These are phyloP conservation scores for Charanyca ferruginea DNA, from an alignment of 2,888 invertebrate species.

Conservation along the genomic window DNA sequence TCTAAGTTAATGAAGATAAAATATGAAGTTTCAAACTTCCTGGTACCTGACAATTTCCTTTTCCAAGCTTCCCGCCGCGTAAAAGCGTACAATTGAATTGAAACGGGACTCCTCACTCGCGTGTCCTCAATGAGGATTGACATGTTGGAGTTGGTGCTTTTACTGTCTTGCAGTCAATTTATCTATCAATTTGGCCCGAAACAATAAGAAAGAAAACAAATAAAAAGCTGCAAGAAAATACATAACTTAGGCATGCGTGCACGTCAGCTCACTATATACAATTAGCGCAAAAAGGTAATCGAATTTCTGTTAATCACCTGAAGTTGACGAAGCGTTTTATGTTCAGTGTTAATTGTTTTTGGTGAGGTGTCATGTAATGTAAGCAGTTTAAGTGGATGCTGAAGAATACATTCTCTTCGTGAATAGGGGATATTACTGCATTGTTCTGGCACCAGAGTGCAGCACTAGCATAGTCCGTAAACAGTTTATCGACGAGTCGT, in stretches of 20 bases:
- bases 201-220: slow-evolving; percentile 17
- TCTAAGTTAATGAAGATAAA: slow-evolving; percentile 1
- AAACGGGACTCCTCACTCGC: too few relatives aligned
- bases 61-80: background rate
- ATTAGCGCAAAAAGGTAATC: slow-evolving; percentile 26
- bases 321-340: slow-evolving; percentile 27
- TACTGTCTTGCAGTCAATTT: slow-evolving; percentile 26
- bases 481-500: too few relatives aligned
- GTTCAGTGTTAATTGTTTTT: slow-evolving; percentile 21
- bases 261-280: slow-evolving; percentile 21
- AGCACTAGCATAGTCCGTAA: too few relatives aligned
- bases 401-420: slow-evolving; percentile 22
- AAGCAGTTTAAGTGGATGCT: slow-evolving; percentile 8
- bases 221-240: slow-evolving; percentile 16
- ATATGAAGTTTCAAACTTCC: slow-evolving; percentile 1
- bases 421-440: too few relatives aligned
- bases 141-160: slow-evolving; percentile 14
- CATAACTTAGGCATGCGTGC: slow-evolving; percentile 25
- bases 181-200: slow-evolving; percentile 19
- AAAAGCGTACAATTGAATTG: slow-evolving; percentile 2
- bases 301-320: slow-evolving; percentile 29
- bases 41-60: background rate
- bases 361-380: slow-evolving; percentile 1
- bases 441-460: too few relatives aligned
- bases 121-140: slow-evolving; percentile 32